These are phyloP conservation scores for Nymphalis c-album DNA, from an alignment of 2,888 invertebrate species.

Conservation along the genomic window DNA sequence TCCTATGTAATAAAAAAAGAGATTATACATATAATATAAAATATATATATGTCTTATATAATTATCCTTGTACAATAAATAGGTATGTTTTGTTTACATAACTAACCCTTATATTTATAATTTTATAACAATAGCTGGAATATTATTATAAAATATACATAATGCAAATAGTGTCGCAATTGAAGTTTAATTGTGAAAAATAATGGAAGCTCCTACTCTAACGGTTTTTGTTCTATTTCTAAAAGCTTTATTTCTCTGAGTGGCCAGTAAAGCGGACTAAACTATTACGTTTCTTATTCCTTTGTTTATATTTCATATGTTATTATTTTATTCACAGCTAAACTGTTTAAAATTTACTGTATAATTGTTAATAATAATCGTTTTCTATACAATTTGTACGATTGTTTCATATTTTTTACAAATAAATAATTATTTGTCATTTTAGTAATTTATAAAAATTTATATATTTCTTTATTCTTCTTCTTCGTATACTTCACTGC, in stretches of 20 bases:
- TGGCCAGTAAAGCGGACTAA: slow-evolving; percentile 18
- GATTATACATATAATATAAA: no score
- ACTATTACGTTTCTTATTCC: slow-evolving; percentile 16
- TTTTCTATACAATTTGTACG: no score
- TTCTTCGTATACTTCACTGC: no score
- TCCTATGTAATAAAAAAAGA: no score
- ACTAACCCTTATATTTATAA: neutral
- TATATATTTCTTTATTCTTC: no score
- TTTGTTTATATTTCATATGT: slow-evolving; percentile 6
- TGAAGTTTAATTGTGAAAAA: slow-evolving; percentile 28
- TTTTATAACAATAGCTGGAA: neutral
- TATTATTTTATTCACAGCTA: neutral
- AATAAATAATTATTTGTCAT: no score
- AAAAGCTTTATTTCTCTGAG: slow-evolving; percentile 19
- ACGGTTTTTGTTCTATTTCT: slow-evolving; percentile 23
- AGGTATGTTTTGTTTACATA: no score
- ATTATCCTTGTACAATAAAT: no score
- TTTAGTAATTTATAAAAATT: no score
- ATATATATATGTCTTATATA: no score
- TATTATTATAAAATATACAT: neutral
- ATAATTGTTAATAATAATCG: no score
- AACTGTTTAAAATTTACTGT: neutral
- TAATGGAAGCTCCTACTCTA: slow-evolving; percentile 11
- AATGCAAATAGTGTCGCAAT: slow-evolving; percentile 17
- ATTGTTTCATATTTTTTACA: no score